These are phyloP conservation scores for Coelopa frigida DNA, from an alignment of 1,140 invertebrate species.

Conservation along the genomic window DNA sequence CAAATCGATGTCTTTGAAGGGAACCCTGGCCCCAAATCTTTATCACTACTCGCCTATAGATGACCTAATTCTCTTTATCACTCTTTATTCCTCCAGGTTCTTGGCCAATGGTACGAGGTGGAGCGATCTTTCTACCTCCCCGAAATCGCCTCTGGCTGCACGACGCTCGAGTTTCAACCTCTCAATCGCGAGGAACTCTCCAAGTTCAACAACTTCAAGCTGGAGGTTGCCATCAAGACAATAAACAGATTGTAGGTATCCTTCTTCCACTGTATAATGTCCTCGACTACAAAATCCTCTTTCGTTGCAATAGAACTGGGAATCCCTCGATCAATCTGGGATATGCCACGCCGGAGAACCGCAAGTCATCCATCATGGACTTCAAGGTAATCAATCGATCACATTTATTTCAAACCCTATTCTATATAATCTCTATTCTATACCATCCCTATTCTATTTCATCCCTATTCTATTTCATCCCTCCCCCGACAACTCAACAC, in stretches of 20 bases:
- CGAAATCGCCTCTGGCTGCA: conserved; percentile 59
- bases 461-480: neutral
- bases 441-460: neutral
- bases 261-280: neutral
- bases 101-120: conserved; percentile 63
- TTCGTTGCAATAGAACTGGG: conserved; percentile 30
- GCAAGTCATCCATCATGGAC: conserved; percentile 42
- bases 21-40: no score
- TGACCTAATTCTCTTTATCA: no score
- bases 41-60: no score
- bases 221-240: conserved; percentile 53
- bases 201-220: conserved; percentile 41
- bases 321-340: conserved; percentile 38
- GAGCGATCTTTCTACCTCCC: conserved; percentile 63
- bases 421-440: neutral
- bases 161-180: conserved; percentile 50
- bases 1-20: no score
- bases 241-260: conserved; percentile 55
- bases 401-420: no score
- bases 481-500: neutral
- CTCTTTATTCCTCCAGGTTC: conserved; percentile 51
- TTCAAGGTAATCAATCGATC: conserved; percentile 33
- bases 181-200: conserved; percentile 44
- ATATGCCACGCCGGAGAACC: conserved; percentile 38
- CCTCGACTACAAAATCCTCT: neutral